phyloP scores from a whole-genome alignment of 1,140 invertebrate species.

The Agrypnia vestita region DNA sequence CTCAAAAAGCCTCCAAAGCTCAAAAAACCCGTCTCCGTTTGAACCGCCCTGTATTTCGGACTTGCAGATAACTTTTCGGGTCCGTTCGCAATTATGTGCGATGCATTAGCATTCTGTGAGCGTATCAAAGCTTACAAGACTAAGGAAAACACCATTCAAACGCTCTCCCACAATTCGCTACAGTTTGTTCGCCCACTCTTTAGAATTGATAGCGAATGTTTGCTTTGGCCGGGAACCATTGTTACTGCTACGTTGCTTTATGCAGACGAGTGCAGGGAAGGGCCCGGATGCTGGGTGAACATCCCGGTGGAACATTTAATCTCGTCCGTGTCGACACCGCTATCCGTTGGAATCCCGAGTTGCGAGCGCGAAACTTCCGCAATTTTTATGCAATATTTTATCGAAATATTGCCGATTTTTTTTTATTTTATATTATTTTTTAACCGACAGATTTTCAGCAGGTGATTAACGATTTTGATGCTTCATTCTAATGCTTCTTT shows the following conservation, averaged over 20 bases:
- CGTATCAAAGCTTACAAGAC: conserved; percentile 45
- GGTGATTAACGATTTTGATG: no score
- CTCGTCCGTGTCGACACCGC: background rate
- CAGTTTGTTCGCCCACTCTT: conserved; percentile 47
- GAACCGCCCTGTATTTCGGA: background rate
- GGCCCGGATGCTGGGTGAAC: background rate
- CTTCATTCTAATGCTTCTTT: no score
- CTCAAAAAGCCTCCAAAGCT: no score
- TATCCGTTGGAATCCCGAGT: background rate
- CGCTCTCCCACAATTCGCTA: conserved; percentile 35
- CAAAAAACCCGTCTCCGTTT: no score
- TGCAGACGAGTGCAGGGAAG: conserved; percentile 17
- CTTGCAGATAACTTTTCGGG: conserved; percentile 40
- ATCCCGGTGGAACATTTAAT: conserved; percentile 15
- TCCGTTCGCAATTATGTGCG: conserved; percentile 48
- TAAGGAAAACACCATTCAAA: conserved; percentile 53
- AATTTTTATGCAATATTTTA: background rate
- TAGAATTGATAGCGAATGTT: conserved; percentile 50
- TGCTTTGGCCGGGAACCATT: conserved; percentile 39
- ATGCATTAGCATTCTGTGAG: conserved; percentile 53
- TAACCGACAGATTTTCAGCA: no score
- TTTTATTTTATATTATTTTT: no score
- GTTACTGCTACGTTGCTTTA: conserved; percentile 38
- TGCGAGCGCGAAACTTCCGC: background rate
- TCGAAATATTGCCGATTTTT: no score